Evolutionary conservation across 2,113 vertebrate species (phyloP).

Genomic region (Trachemys scripta): DNA sequence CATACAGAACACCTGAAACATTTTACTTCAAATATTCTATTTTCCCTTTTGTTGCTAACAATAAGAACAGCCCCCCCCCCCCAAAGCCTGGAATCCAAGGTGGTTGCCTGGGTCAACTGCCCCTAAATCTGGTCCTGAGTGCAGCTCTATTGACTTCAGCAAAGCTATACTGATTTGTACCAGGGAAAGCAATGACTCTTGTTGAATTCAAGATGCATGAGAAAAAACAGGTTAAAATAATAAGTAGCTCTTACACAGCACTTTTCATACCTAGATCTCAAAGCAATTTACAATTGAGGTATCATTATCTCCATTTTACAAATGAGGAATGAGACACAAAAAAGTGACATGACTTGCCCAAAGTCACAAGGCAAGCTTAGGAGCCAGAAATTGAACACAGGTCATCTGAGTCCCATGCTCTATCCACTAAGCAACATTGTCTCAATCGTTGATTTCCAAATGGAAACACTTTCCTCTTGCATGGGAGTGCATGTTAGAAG

Average conservation of each 20-base stretch:
- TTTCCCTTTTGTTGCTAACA: no score
- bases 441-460: neutral
- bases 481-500: conserved; percentile 3
- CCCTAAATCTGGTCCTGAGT: no score
- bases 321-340: neutral
- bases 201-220: neutral
- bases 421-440: neutral
- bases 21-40: no score
- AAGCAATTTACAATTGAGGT: neutral
- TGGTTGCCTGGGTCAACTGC: no score
- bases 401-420: neutral
- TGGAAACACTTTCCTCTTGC: neutral
- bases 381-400: neutral
- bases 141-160: neutral
- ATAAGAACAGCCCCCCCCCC: no score
- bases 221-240: conserved; percentile 26
- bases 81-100: no score
- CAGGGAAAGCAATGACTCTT: neutral
- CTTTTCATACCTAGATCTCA: neutral
- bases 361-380: neutral
- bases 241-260: neutral
- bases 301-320: neutral
- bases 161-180: neutral
- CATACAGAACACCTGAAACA: no score
- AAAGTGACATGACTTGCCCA: neutral